Conservation (phyloP, 2,113 vertebrate species). For the Pica pica region DNA sequence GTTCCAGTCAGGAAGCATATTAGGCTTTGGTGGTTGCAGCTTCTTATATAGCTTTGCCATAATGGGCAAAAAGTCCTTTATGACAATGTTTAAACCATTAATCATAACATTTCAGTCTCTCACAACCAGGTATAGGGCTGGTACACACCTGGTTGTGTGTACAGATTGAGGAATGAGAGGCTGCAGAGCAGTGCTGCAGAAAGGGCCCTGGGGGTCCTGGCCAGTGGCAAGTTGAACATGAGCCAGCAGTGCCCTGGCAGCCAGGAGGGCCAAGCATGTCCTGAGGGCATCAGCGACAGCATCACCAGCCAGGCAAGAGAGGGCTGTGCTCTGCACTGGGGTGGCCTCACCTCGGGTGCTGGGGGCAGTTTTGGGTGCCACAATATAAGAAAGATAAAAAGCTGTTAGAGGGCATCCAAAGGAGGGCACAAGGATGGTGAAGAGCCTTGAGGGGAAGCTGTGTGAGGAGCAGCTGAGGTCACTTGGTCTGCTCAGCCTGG, state of each 20-base stretch:
- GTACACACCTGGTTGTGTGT: background rate
- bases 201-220: background rate
- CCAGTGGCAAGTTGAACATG: rapidly evolving
- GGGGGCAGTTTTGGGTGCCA: background rate
- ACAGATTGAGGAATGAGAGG: rapidly evolving
- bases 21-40: background rate
- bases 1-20: background rate
- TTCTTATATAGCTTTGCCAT: background rate
- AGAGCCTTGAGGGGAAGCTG: rapidly evolving
- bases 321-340: background rate
- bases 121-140: rapidly evolving
- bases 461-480: background rate
- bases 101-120: background rate
- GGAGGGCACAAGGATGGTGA: background rate
- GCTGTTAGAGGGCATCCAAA: background rate
- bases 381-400: background rate
- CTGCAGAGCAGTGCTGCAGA: rapidly evolving
- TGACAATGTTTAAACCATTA: background rate
- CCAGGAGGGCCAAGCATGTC: background rate
- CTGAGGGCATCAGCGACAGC: background rate
- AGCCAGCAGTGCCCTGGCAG: background rate
- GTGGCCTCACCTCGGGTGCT: rapidly evolving
- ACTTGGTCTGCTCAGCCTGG: background rate
- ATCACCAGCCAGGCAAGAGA: rapidly evolving
- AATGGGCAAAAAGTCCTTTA: background rate